phyloP scores from a whole-genome alignment of 2,888 invertebrate species.

The Parapristionchus giblindavisi region DNA sequence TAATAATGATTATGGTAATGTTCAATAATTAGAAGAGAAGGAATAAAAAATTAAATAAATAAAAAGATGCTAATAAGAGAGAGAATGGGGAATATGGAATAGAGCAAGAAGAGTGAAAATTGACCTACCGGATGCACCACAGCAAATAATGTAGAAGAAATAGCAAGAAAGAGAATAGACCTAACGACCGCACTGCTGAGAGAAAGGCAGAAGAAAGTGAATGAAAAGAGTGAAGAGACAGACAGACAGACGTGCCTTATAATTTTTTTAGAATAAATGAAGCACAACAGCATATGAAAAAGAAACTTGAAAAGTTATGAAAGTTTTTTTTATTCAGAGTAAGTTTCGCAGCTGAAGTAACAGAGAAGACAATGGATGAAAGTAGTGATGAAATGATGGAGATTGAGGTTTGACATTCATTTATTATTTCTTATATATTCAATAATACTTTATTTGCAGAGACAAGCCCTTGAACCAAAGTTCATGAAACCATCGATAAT shows the following conservation, averaged over 20 bases:
- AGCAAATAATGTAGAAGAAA: too few relatives aligned
- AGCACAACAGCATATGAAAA: background rate
- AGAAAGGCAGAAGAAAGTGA: too few relatives aligned
- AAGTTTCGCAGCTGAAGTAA: constrained; percentile 67
- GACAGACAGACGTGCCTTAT: too few relatives aligned
- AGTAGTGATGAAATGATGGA: constrained; percentile 50
- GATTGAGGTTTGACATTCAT: constrained; percentile 48
- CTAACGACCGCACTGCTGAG: too few relatives aligned
- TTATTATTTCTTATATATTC: too few relatives aligned
- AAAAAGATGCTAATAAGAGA: too few relatives aligned
- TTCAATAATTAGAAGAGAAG: background rate
- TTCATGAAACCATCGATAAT: constrained; percentile 67
- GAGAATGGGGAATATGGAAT: too few relatives aligned
- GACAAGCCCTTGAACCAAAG: constrained; percentile 50
- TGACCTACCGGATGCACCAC: too few relatives aligned
- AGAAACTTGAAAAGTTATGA: background rate
- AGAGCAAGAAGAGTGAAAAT: too few relatives aligned
- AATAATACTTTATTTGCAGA: background rate
- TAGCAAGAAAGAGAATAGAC: too few relatives aligned
- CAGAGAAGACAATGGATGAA: constrained; percentile 63
- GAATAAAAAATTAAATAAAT: background rate
- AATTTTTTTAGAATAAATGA: background rate
- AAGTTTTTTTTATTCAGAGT: constrained; percentile 56
- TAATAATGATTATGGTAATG: too few relatives aligned
- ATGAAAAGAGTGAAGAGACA: too few relatives aligned